Conservation (phyloP, 2,113 vertebrate species). For the Xiphophorus couchianus region DNA sequence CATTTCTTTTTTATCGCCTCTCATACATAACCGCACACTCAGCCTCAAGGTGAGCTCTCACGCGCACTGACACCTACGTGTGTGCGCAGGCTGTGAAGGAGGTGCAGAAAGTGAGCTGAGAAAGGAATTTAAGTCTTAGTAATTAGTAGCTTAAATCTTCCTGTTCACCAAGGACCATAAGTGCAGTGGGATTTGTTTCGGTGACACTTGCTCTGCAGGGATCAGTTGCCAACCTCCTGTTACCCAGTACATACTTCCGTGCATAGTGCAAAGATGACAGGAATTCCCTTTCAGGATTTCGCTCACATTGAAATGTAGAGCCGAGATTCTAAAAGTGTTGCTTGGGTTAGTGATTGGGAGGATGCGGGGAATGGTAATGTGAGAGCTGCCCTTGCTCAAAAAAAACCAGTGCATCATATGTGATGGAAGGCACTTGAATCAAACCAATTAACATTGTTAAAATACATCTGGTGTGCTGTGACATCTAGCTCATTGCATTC, state of each 20-base stretch:
- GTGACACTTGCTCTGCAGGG: slow-evolving; percentile 41
- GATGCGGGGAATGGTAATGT: slow-evolving; percentile 27
- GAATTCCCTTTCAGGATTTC: slow-evolving; percentile 40
- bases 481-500: neutral
- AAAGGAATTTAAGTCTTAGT: slow-evolving; percentile 40
- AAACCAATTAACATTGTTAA: neutral
- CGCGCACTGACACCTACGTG: too few relatives aligned
- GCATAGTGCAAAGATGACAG: slow-evolving; percentile 36
- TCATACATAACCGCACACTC: neutral
- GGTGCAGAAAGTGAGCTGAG: slow-evolving; percentile 9
- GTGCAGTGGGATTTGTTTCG: slow-evolving; percentile 48
- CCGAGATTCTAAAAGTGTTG: slow-evolving; percentile 38
- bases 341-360: slow-evolving; percentile 33
- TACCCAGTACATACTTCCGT: slow-evolving; percentile 35
- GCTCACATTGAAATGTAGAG: slow-evolving; percentile 32
- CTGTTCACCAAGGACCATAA: slow-evolving; percentile 42
- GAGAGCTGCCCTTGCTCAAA: slow-evolving; percentile 1
- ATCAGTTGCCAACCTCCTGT: slow-evolving; percentile 36
- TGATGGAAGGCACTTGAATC: neutral
- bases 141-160: slow-evolving; percentile 53
- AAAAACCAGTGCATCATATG: neutral
- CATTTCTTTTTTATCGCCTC: slow-evolving; percentile 36
- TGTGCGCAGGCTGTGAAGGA: neutral
- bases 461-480: neutral
- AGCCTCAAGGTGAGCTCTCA: slow-evolving; percentile 8